These are phyloP conservation scores for Orcinus orca DNA, from an alignment of 2,113 vertebrate species.

Conservation along the genomic window DNA sequence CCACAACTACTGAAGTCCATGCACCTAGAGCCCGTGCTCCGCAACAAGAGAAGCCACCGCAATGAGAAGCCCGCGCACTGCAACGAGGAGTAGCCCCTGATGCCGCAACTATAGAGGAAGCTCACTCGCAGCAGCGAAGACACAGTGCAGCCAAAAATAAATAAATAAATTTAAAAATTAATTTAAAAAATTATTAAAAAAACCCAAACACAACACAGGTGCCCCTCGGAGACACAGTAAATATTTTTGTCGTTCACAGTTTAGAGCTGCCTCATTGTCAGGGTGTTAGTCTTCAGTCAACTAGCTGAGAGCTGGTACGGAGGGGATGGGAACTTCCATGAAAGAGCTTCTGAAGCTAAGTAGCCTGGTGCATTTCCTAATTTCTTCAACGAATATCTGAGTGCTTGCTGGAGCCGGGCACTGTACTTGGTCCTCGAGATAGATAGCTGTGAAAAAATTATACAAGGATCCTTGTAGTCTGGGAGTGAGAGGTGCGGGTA, in stretches of 20 bases:
- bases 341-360: neutral
- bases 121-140: fast-evolving
- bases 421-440: neutral
- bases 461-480: no score
- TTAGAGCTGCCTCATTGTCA: neutral
- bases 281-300: neutral
- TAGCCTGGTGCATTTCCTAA: neutral
- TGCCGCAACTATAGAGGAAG: no score
- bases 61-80: no score
- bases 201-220: neutral
- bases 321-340: neutral
- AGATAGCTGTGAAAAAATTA: neutral
- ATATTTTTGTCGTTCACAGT: neutral
- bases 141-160: no score
- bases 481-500: neutral
- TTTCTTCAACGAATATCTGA: neutral
- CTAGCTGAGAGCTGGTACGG: neutral
- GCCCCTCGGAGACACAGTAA: neutral
- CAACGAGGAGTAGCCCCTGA: no score
- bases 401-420: neutral
- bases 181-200: no score
- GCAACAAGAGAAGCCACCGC: no score
- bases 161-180: no score
- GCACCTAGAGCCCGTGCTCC: no score
- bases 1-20: no score